phyloP scores from a whole-genome alignment of 92 coral and sea anemone genomes.

The Virgularia gustaviana region DNA sequence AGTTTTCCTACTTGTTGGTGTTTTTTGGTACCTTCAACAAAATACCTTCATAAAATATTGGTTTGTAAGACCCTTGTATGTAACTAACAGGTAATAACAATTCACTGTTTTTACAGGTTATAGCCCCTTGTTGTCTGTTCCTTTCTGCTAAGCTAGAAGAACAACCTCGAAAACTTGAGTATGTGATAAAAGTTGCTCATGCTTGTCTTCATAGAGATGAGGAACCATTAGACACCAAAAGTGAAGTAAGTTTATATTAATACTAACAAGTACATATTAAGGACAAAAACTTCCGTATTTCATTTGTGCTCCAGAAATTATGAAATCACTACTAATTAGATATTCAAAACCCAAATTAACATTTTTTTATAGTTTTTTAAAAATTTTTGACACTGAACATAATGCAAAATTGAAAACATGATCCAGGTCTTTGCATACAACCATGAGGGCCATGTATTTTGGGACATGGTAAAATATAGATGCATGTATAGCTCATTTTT shows the following conservation, averaged over 20 bases:
- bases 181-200: conserved; percentile 91
- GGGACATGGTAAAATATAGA: no score
- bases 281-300: neutral
- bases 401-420: no score
- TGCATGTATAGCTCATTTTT: no score
- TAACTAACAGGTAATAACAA: no score
- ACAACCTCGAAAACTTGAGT: conserved; percentile 94
- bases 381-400: no score
- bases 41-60: neutral
- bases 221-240: conserved; percentile 79
- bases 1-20: neutral
- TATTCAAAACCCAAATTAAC: no score
- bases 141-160: conserved; percentile 94
- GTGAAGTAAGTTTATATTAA: conserved; percentile 65
- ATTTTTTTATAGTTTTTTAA: no score
- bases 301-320: no score
- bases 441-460: no score
- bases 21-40: neutral
- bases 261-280: neutral
- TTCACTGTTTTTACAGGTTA: conserved; percentile 36
- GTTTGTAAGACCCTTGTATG: neutral
- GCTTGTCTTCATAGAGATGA: conserved; percentile 89
- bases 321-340: no score
- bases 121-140: conserved; percentile 97
- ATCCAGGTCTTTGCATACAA: no score